Conservation (phyloP, 1,140 invertebrate genomes). For the Aphaenogaster ashmeadi region DNA sequence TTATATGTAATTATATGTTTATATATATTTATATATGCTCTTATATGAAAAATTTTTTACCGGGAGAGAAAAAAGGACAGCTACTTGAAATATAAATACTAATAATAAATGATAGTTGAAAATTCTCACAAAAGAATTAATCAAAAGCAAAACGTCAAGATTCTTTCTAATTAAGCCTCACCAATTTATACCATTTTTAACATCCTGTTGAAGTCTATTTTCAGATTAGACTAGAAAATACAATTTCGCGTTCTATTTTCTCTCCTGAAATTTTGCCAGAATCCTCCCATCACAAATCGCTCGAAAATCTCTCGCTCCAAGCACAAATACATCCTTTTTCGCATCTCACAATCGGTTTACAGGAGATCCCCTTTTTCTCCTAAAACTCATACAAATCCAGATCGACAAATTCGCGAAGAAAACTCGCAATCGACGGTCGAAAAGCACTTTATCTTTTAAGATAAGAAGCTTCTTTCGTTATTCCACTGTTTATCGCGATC, state of each 20-base stretch:
- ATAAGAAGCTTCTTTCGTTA: neutral
- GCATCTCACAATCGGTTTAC: too few species aligned
- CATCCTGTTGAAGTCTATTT: neutral
- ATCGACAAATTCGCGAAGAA: neutral
- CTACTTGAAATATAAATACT: too few species aligned
- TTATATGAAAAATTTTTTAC: too few species aligned
- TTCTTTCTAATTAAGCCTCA: too few species aligned
- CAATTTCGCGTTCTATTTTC: neutral
- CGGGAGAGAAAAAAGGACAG: too few species aligned
- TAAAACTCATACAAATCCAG: neutral
- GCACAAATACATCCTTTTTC: neutral
- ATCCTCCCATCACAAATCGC: neutral
- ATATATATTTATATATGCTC: too few species aligned
- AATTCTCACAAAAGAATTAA: too few species aligned
- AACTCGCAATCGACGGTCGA: neutral
- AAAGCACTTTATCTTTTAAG: neutral
- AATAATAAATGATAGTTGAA: neutral
- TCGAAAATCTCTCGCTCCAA: neutral
- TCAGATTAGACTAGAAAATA: neutral
- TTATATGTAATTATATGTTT: too few species aligned
- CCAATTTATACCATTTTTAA: neutral
- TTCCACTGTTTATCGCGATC: constrained; percentile 3
- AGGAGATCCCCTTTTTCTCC: too few species aligned
- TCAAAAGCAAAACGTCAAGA: too few species aligned
- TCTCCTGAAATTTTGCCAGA: constrained; percentile 1